These are phyloP conservation scores for Microtus richardsoni DNA, from an alignment of 2,113 vertebrate species.

Conservation along the genomic window DNA sequence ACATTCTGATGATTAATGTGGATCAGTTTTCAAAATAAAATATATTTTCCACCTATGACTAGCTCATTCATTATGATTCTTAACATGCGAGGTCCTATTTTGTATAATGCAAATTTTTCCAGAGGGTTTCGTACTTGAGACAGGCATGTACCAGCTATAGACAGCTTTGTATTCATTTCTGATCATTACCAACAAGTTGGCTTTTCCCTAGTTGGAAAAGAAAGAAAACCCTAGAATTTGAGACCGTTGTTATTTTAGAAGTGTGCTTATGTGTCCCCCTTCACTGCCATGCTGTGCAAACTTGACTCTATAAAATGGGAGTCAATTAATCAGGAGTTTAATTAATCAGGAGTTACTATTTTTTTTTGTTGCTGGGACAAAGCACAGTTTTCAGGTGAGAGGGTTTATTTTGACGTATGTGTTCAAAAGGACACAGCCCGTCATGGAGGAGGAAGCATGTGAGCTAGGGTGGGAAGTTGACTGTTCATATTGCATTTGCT, in stretches of 20 bases:
- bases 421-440: background rate
- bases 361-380: background rate
- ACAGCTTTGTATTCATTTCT: background rate
- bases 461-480: background rate
- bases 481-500: background rate
- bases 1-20: no score
- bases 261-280: background rate
- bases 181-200: background rate
- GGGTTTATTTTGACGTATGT: background rate
- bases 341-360: no score
- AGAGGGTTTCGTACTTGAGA: background rate
- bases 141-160: no score
- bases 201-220: background rate
- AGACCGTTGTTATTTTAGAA: no score
- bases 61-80: background rate
- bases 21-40: slow-evolving; percentile 9
- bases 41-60: background rate
- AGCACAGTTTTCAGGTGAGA: background rate
- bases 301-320: background rate
- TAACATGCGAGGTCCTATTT: background rate
- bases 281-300: background rate
- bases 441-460: background rate
- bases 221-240: background rate
- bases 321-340: background rate
- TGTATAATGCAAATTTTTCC: background rate